Base-by-base conservation (phyloP, 2,113 vertebrate species). In the Paradoxurus hermaphroditus region DNA sequence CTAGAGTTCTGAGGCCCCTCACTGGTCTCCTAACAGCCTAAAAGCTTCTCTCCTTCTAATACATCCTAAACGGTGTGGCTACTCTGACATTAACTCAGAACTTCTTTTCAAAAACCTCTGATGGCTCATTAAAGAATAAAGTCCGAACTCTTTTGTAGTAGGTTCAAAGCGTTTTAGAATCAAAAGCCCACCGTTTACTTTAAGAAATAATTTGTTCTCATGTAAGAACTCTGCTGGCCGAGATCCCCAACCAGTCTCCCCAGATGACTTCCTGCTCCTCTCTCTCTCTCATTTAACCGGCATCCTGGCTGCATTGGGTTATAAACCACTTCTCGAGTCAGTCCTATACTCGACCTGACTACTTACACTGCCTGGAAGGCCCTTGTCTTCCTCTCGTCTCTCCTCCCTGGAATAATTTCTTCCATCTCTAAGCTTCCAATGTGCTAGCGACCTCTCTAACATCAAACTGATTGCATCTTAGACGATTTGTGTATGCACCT, bases 71-170 rank as follows among this genome's bases (percentile, higher is more conserved):
- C 18, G 39, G 29, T 83, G 34, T 34, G 88, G 73, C 21, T 41
- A 56, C 34, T 82, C 59, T 73, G 83, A 63, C 2, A 67, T 65
- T 90, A 83, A 82, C 36, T 88, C 46, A 67, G 49, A 85, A 91
- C 68, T 92, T 65, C 67, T 67, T 68, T 62, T 51, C 39, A 91
- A 89, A 93, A 77, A 46, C 36, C 51, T 73, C 34, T 89, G n/a
- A 88, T 65, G 15, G 19, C 29, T 96, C 72, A 86, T 87, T 93
- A 79, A 53, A 89, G 41, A 96, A 97, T 36, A 91, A 88, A 70
- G 39, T 34, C 39, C 44, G 70, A 89, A 93, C 51, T 83, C 25
- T 23, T 92, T 39, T 70, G 41, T 46, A 86, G 6, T 72, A 16
- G 90, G n/a, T 65, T 83, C 75, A 86, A 85, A 73, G 31, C 44